Conservation (phyloP, 2,888 invertebrate species). For the Ctenicera cuprea region DNA sequence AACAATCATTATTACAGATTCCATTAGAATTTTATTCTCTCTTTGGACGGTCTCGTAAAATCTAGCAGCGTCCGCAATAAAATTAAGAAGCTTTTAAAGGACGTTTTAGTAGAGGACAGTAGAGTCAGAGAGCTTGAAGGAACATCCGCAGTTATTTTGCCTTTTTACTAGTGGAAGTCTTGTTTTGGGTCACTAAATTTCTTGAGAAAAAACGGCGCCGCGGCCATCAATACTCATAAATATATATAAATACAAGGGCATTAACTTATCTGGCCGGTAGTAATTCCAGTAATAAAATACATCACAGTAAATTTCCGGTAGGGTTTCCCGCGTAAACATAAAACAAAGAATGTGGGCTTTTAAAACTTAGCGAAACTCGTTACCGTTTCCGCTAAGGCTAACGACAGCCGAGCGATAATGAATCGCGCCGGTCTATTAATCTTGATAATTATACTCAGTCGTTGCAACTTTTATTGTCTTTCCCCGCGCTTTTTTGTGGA, state of each 20-base stretch:
- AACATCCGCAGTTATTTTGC: background rate
- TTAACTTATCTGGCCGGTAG: constrained; percentile 16
- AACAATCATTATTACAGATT: background rate
- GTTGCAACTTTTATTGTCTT: constrained; percentile 58
- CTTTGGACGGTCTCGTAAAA: constrained; percentile 1
- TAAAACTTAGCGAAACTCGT: constrained; percentile 59
- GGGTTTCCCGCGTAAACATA: constrained; percentile 50
- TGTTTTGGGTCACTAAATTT: constrained; percentile 12
- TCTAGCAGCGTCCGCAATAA: constrained; percentile 17
- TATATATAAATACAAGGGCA: constrained; percentile 10
- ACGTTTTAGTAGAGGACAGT: background rate
- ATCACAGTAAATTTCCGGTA: constrained; percentile 38
- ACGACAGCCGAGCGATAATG: constrained; percentile 57
- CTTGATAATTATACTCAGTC: constrained; percentile 59
- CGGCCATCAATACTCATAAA: constrained; percentile 21
- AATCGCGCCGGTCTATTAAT: constrained; percentile 59
- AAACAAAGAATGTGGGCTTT: constrained; percentile 58
- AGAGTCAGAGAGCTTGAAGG: constrained; percentile 4
- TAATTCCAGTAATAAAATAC: constrained; percentile 15
- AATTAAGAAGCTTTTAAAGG: constrained; percentile 27
- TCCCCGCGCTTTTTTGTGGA: constrained; percentile 46
- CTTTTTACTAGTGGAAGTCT: background rate
- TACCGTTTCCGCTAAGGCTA: constrained; percentile 56
- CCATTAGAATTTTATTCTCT: background rate
- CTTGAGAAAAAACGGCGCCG: background rate